Evolutionary conservation across 2,888 invertebrate genomes (phyloP), one percentile per base, ranked within the genome.

Genomic region (Cremastinae sp.): DNA sequence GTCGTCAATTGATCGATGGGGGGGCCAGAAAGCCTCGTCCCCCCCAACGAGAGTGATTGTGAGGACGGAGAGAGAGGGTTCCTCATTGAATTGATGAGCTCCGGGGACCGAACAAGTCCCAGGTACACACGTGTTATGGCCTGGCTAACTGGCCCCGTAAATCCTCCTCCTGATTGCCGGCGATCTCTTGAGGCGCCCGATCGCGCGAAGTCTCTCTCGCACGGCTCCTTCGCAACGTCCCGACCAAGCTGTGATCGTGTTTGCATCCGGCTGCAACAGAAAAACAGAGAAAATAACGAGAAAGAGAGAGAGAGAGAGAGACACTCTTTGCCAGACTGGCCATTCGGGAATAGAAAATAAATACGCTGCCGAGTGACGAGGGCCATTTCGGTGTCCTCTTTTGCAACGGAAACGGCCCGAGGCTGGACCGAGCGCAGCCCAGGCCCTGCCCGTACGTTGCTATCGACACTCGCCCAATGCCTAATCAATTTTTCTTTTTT

Each of bases 361-460:
- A 45, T 10, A 20, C 36, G 22, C 20, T 59, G 43, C 41, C 28
- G 45, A 22, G 59, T 59, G 22, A 62, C 49, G 62, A 3, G 28
- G 62, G 28, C 34, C 10, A 28, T 28, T n/a, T 22, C 53, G n/a
- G 65, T 12, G 61, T 12, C 45, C 53, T 14, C 72, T 79, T 85
- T 84, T 84, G 87, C 88, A 86, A 88, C 87, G 82, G 87, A 84
- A 69, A 62, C 22, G 84, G 88, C 86, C 86, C 87, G 86, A 87
- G 87, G 87, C 88, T 86, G 88, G 86, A 86, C 87, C 86, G 87
- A 87, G 84, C 84, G 85, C 87, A 88, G 88, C 88, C 56, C 87
- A 87, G 87, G 88, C 88, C 87, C 87, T 88, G 87, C 86, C 86
- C 88, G 88, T 88, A 88, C 88, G 88, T 88, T 88, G 88, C 88